phyloP scores from a whole-genome alignment of 2,113 vertebrate genomes.

The Plecturocebus donacophilus region DNA sequence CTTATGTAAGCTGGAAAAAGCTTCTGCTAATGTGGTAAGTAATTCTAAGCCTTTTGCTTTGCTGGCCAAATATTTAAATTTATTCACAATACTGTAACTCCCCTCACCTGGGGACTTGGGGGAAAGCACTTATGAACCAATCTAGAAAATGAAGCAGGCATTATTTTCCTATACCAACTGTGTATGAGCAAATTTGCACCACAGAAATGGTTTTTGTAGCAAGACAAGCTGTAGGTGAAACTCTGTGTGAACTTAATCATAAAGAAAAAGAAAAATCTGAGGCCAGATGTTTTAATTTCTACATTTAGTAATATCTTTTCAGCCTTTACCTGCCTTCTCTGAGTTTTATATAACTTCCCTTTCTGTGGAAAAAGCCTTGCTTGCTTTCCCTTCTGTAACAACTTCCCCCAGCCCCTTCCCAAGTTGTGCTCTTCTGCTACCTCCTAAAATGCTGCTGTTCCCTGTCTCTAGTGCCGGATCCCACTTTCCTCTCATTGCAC shows the following conservation, averaged over 20 bases:
- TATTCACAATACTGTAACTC: neutral
- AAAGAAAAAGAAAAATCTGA: neutral
- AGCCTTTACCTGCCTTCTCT: neutral
- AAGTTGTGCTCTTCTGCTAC: neutral
- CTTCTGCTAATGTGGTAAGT: neutral
- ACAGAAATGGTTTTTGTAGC: neutral
- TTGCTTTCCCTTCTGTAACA: neutral
- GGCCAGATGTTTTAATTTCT: neutral
- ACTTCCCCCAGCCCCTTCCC: neutral
- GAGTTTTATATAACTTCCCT: neutral
- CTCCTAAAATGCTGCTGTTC: neutral
- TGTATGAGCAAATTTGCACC: neutral
- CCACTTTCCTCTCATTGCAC: neutral
- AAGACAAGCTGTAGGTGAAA: neutral
- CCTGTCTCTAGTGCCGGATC: neutral
- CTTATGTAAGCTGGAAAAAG: neutral
- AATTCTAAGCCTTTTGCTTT: neutral
- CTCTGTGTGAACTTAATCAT: neutral
- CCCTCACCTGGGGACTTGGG: too few relatives aligned
- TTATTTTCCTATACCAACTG: neutral
- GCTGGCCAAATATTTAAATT: neutral
- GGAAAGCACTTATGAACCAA: neutral
- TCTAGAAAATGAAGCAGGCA: neutral
- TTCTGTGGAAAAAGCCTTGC: neutral
- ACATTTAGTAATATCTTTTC: neutral